A percentile compares a stretch with the other conserved stretches of the same genome.
Conservation (phyloP, 2,113 vertebrate species). For the Beaufortia kweichowensis region DNA sequence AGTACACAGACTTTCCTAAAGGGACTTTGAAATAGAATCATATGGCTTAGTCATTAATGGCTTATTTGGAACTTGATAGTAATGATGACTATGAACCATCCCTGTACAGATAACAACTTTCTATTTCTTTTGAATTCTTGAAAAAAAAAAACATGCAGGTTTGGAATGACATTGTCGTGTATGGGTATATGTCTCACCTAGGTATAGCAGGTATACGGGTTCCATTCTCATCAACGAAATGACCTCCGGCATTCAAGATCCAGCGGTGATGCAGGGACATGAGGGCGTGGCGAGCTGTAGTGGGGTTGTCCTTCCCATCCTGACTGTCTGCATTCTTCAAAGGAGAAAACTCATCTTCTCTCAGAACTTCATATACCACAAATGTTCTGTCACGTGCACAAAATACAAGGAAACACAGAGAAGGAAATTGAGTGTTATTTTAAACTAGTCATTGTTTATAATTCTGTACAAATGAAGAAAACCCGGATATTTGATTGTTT, state of each 20-base stretch:
- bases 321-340: slow-evolving; percentile 96
- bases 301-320: slow-evolving; percentile 94
- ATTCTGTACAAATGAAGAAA: not conserved
- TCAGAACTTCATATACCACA: slow-evolving; percentile 89
- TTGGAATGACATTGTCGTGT: not conserved
- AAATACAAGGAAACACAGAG: not conserved
- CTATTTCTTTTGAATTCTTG: too few species aligned
- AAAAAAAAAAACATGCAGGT: not conserved
- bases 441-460: not conserved
- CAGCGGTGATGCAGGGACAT: slow-evolving; percentile 98
- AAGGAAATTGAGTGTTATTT: too few species aligned
- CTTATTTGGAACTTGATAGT: not conserved
- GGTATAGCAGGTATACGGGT: slow-evolving; percentile 89
- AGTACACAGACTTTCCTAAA: too few species aligned
- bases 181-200: slow-evolving; percentile 73
- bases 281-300: slow-evolving; percentile 87
- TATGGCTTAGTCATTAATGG: too few species aligned
- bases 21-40: too few species aligned
- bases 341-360: slow-evolving; percentile 95
- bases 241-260: slow-evolving; percentile 92
- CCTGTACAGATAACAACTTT: not conserved
- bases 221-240: slow-evolving; percentile 93
- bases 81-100: not conserved
- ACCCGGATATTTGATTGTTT: not conserved
- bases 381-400: slow-evolving; percentile 80